Evolutionary conservation across 2,797 vertebrate species (phyloP).

Genomic region (Serranus cabrilla): DNA sequence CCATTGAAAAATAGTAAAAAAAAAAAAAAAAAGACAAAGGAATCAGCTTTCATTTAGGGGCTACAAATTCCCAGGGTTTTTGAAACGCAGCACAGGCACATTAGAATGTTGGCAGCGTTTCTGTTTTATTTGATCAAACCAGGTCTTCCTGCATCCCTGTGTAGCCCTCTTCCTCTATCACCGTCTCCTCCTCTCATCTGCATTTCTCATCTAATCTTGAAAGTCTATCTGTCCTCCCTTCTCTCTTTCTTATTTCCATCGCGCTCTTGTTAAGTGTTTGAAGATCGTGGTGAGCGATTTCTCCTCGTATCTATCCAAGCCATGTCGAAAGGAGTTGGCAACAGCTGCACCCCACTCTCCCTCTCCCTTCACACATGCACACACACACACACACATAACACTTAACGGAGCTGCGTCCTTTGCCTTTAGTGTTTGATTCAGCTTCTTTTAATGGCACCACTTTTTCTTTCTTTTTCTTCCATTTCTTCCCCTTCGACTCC

Average conservation of each 20-base stretch:
- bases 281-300: constrained; percentile 69
- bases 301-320: constrained; percentile 54
- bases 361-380: not conserved
- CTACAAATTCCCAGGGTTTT: not conserved
- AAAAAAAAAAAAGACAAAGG: not conserved
- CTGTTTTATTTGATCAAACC: constrained; percentile 29
- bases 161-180: not conserved
- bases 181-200: constrained; percentile 57
- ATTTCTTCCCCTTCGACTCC: constrained; percentile 42
- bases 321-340: constrained; percentile 66
- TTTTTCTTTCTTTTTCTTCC: not conserved
- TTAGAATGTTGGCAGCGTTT: not conserved
- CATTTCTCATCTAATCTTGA: constrained; percentile 68
- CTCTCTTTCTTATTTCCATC: constrained; percentile 43
- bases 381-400: not conserved
- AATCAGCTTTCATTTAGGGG: constrained; percentile 2
- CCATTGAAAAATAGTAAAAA: constrained; percentile 18
- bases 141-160: constrained; percentile 20
- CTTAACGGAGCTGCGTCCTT: constrained; percentile 29
- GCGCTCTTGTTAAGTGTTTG: constrained; percentile 55
- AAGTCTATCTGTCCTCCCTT: constrained; percentile 51
- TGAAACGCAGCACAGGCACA: not conserved
- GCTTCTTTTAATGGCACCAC: constrained; percentile 39
- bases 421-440: constrained; percentile 38
- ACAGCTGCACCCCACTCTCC: constrained; percentile 27